A percentile compares a stretch with the other conserved stretches of the same genome.
Evolutionary conservation across 2,797 vertebrate species (phyloP).

Genomic region (Helicolenus hilgendorfi): DNA sequence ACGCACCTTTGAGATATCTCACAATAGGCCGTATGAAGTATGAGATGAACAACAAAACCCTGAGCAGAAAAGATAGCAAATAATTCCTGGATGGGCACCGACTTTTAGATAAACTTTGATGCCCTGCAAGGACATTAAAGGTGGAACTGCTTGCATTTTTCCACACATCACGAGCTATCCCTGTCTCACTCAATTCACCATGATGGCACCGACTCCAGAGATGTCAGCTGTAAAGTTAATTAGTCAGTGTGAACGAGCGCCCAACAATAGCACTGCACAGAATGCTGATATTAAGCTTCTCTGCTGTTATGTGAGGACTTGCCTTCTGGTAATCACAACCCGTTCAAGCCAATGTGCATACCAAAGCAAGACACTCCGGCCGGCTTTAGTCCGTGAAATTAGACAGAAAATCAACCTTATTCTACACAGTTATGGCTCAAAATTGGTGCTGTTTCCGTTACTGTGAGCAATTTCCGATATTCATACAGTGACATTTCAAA

Average conservation of each 20-base stretch:
- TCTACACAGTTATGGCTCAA: not conserved
- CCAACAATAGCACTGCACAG: conserved; percentile 33
- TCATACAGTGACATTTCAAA: not conserved
- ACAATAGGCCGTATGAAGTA: not conserved
- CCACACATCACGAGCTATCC: not conserved
- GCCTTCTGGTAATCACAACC: conserved; percentile 30
- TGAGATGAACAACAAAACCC: not conserved
- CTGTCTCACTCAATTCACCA: conserved; percentile 21
- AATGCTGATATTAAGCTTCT: conserved; percentile 16
- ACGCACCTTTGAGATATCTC: not conserved
- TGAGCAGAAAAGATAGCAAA: not conserved
- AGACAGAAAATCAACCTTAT: conserved; percentile 11
- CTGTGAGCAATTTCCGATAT: not conserved
- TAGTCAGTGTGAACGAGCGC: conserved; percentile 36
- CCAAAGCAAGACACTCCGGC: not conserved
- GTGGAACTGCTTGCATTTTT: conserved; percentile 6
- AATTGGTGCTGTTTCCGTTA: not conserved
- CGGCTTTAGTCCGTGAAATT: not conserved
- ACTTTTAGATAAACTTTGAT: conserved; percentile 10
- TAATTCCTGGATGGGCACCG: not conserved
- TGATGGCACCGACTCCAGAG: not conserved
- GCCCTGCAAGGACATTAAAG: conserved; percentile 12
- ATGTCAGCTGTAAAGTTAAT: conserved; percentile 45
- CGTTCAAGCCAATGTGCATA: conserved; percentile 12
- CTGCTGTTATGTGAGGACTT: conserved; percentile 7